Conservation (phyloP, 2,113 vertebrate species). For the Bufo gargarizans region DNA sequence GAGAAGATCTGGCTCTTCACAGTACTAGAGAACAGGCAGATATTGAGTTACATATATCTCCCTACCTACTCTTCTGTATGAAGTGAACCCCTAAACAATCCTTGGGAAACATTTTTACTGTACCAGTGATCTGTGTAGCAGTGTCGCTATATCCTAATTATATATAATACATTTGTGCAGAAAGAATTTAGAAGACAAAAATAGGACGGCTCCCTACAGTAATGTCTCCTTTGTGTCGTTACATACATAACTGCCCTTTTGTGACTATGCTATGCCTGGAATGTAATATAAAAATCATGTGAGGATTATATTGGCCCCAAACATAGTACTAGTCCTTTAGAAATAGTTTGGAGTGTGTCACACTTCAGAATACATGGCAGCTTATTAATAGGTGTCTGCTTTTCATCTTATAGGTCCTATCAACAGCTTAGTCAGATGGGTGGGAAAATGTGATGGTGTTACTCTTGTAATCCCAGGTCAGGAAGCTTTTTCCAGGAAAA, state of each 20-base stretch:
- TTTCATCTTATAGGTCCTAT: conserved; percentile 9
- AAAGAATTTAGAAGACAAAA: conserved; percentile 62
- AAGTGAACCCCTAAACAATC: no score
- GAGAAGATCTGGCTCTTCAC: no score
- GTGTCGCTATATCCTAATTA: background rate
- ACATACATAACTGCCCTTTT: conserved; percentile 47
- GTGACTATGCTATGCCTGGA: conserved; percentile 57
- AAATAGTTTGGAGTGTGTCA: conserved; percentile 43
- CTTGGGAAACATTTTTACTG: background rate
- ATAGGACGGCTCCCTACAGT: conserved; percentile 57
- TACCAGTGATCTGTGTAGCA: background rate
- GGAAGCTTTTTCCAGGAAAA: background rate
- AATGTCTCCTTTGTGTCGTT: conserved; percentile 55
- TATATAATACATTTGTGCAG: conserved; percentile 54
- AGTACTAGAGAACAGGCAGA: no score
- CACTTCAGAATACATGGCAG: conserved; percentile 44
- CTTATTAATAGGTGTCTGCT: conserved; percentile 18
- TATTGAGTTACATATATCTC: no score
- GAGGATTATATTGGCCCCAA: conserved; percentile 55
- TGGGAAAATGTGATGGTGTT: conserved; percentile 13
- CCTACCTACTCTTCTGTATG: no score
- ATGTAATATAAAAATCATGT: conserved; percentile 54
- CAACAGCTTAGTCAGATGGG: conserved; percentile 23
- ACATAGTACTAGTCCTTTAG: conserved; percentile 19
- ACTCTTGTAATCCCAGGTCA: background rate